These are phyloP conservation scores for Labia minor DNA, from an alignment of 2,888 invertebrate genomes.

Conservation along the genomic window DNA sequence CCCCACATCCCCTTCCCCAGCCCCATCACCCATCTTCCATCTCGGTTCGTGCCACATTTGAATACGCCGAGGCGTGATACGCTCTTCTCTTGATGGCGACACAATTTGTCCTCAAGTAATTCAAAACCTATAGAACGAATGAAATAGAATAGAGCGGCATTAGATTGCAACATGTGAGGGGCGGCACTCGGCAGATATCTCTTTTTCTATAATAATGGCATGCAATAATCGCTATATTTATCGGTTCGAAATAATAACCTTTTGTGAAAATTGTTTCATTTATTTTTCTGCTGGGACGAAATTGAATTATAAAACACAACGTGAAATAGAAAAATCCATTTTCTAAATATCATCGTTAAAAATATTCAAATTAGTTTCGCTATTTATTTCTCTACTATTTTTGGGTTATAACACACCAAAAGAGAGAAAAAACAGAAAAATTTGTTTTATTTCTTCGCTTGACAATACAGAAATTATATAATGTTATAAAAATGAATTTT, in stretches of 20 bases:
- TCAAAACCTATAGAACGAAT: not conserved
- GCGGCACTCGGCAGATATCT: not conserved
- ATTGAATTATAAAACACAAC: not conserved
- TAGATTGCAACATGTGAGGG: not conserved
- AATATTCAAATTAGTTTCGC: too few species aligned
- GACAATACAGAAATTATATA: too few species aligned
- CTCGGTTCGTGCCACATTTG: too few species aligned
- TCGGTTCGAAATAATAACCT: not conserved
- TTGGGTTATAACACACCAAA: too few species aligned
- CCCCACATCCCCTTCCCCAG: not conserved
- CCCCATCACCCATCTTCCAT: too few species aligned
- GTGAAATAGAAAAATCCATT: too few species aligned
- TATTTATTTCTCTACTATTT: too few species aligned
- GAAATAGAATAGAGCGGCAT: not conserved
- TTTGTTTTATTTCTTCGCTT: too few species aligned
- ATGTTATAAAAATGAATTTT: too few species aligned
- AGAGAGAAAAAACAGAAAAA: too few species aligned
- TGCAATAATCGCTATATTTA: not conserved
- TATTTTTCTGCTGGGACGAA: not conserved
- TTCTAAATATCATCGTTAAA: too few species aligned
- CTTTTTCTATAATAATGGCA: not conserved
- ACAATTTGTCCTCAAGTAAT: slow-evolving; percentile 3
- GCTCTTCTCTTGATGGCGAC: not conserved
- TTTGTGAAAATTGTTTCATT: not conserved
- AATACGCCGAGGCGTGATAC: slow-evolving; percentile 7